Percentiles rank a stretch among this genome's conserved stretches.
Evolutionary conservation across 2,797 vertebrate genomes (phyloP).

Genomic region (Telmatherina bonti): DNA sequence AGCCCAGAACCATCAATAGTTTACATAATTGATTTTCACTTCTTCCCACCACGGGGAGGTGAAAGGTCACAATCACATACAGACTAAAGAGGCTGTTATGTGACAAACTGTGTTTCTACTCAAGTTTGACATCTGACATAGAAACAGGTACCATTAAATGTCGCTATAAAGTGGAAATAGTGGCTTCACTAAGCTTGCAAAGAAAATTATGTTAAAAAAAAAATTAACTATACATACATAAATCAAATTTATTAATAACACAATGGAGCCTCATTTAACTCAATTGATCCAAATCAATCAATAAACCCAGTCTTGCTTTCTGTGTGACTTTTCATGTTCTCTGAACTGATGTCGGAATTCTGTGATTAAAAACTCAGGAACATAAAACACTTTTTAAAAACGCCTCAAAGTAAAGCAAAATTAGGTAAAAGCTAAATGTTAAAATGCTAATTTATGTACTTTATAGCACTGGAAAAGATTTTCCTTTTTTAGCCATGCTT

Average conservation of each 20-base stretch:
- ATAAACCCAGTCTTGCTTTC: too few species aligned
- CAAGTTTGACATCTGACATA: constrained; percentile 2
- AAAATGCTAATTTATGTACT: not conserved
- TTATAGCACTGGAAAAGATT: not conserved
- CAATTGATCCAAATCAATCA: too few species aligned
- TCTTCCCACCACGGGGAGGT: constrained; percentile 9
- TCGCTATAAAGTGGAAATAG: not conserved
- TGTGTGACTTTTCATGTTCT: too few species aligned
- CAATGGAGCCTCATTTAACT: too few species aligned
- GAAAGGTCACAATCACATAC: constrained; percentile 26
- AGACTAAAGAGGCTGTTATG: constrained; percentile 7
- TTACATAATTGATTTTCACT: constrained; percentile 14
- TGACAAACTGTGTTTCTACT: constrained; percentile 13
- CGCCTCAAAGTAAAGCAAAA: not conserved
- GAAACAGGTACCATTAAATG: constrained; percentile 8
- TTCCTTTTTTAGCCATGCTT: not conserved
- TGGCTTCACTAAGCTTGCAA: too few species aligned
- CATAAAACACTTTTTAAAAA: too few species aligned
- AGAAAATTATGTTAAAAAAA: too few species aligned
- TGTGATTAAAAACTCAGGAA: not conserved
- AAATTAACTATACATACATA: too few species aligned
- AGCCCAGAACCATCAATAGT: constrained; percentile 3
- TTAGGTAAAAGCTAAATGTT: not conserved
- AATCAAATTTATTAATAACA: too few species aligned
- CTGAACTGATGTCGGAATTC: not conserved